Conservation (phyloP, 2,797 vertebrate species). For the Sebastes hopkinsi region DNA sequence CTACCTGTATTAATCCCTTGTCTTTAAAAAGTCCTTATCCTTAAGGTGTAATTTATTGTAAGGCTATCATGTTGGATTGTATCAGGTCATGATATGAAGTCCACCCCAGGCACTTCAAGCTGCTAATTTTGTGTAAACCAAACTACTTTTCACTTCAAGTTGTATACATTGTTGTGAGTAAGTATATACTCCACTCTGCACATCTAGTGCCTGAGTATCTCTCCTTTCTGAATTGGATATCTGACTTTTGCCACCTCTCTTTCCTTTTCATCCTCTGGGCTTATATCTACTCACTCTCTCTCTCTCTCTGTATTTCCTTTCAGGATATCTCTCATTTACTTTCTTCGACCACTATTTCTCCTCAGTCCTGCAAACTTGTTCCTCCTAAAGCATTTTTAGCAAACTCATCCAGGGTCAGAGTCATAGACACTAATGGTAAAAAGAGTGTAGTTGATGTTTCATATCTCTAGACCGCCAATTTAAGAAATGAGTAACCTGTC, state of each 20-base stretch:
- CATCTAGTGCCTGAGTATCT: background rate
- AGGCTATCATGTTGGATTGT: background rate
- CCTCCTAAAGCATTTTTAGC: background rate
- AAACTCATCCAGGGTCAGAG: conserved; percentile 4
- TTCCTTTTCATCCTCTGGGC: background rate
- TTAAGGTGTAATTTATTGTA: background rate
- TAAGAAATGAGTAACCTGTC: background rate
- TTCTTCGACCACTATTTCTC: background rate
- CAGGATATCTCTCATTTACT: background rate
- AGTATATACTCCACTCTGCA: background rate
- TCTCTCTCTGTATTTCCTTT: background rate
- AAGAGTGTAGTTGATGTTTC: background rate
- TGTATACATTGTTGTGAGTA: background rate
- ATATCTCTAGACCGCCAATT: background rate
- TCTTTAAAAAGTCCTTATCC: background rate
- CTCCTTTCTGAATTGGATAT: background rate
- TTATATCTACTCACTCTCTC: background rate
- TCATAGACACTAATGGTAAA: background rate
- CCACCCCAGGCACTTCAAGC: background rate
- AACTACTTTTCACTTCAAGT: background rate
- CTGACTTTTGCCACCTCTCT: background rate
- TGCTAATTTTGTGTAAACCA: background rate
- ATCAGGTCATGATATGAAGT: background rate
- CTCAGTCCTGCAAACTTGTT: background rate
- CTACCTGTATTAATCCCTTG: too few relatives aligned